phyloP scores from a whole-genome alignment of 1,140 invertebrate genomes.

The Drosophila seguyi region DNA sequence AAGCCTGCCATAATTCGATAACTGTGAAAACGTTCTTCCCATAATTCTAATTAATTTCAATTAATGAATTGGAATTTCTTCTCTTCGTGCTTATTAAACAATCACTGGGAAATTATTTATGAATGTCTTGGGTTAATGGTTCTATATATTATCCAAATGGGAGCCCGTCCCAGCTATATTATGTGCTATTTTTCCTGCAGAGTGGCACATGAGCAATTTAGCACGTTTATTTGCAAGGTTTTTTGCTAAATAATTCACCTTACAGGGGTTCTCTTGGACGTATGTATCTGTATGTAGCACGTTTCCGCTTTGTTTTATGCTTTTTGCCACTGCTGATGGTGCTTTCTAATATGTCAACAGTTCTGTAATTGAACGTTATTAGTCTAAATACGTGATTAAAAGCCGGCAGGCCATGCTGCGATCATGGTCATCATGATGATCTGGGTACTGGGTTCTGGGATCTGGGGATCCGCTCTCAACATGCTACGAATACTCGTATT shows the following conservation, averaged over 20 bases:
- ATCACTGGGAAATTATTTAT: conserved; percentile 8
- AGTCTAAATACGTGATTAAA: conserved; percentile 68
- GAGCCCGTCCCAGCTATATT: not conserved
- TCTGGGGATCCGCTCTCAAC: conserved; percentile 23
- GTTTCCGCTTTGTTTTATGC: conserved; percentile 43
- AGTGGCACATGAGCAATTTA: conserved; percentile 12
- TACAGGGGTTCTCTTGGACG: conserved; percentile 14
- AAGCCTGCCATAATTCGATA: not conserved
- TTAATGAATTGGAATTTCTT: conserved; percentile 1
- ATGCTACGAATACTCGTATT: conserved; percentile 23
- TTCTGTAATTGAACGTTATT: conserved; percentile 67
- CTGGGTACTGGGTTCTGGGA: conserved; percentile 9
- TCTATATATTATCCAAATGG: not conserved
- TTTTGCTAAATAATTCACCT: conserved; percentile 14
- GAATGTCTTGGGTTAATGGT: conserved; percentile 1
- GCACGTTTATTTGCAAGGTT: conserved; percentile 9
- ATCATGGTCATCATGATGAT: conserved; percentile 14
- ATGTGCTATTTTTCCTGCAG: conserved; percentile 18
- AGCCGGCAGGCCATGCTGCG: conserved; percentile 41
- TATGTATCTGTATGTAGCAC: conserved; percentile 14
- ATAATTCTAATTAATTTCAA: conserved; percentile 11
- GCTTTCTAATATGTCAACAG: conserved; percentile 65
- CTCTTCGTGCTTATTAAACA: conserved; percentile 9
- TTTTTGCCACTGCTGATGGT: conserved; percentile 32
- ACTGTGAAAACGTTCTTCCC: too few relatives aligned